Evolutionary conservation across 2,113 vertebrate genomes (phyloP).

Genomic region (Pteronura brasiliensis): DNA sequence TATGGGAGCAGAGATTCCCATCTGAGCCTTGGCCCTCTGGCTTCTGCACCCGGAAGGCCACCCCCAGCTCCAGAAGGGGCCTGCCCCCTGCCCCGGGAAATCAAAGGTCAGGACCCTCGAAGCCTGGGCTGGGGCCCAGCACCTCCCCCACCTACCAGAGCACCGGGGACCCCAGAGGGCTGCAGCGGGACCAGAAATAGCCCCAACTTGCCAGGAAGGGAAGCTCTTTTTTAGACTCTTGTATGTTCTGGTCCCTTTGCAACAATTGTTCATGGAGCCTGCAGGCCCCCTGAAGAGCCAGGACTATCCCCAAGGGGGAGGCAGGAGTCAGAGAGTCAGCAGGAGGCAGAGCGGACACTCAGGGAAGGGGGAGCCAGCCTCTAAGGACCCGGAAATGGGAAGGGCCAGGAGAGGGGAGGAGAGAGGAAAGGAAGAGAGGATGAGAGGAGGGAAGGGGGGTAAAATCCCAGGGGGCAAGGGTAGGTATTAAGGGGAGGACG

Average conservation of each 20-base stretch:
- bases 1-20: background rate
- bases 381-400: background rate
- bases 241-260: background rate
- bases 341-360: background rate
- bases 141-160: background rate
- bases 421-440: background rate
- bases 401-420: background rate
- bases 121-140: background rate
- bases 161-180: background rate
- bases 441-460: too few species aligned
- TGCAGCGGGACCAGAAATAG: slow-evolving; percentile 46
- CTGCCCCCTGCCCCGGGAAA: background rate
- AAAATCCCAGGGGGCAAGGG: background rate
- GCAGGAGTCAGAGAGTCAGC: background rate
- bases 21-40: background rate
- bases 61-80: background rate
- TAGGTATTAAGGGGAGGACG: background rate
- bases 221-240: background rate
- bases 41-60: background rate
- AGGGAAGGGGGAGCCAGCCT: background rate
- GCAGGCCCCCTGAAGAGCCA: background rate
- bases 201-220: background rate
- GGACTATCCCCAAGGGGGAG: background rate
- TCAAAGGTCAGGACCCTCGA: background rate
- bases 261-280: background rate